A percentile compares a stretch with the other conserved stretches of the same genome.
Conservation (phyloP, 2,888 invertebrate species). For the Oscheius sp. region DNA sequence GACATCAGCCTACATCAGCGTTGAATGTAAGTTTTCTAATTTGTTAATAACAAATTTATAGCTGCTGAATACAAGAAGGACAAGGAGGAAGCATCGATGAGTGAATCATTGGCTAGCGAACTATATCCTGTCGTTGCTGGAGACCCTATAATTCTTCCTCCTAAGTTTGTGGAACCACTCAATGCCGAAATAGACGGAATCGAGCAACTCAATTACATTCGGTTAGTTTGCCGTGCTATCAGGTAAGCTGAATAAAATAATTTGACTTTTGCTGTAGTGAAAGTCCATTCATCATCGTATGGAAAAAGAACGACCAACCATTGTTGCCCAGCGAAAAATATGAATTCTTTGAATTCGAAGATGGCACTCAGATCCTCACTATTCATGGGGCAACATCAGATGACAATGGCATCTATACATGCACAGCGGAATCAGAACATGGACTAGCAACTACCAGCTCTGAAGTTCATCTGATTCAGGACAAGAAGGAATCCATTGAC, state of each 20-base stretch:
- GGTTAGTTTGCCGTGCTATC: constrained; percentile 50
- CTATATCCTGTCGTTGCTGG: constrained; percentile 24
- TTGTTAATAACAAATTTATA: not conserved
- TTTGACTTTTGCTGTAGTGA: constrained; percentile 21
- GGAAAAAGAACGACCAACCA: constrained; percentile 50
- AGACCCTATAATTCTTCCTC: constrained; percentile 47
- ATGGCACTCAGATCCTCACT: constrained; percentile 56
- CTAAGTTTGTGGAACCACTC: constrained; percentile 52
- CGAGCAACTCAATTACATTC: constrained; percentile 45
- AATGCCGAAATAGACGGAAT: constrained; percentile 50
- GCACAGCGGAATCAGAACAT: constrained; percentile 55
- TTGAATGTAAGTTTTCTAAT: constrained; percentile 27
- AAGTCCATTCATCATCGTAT: constrained; percentile 46
- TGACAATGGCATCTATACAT: constrained; percentile 55
- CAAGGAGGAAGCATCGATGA: constrained; percentile 50
- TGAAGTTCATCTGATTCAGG: constrained; percentile 36
- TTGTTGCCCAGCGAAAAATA: constrained; percentile 44
- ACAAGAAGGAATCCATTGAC: constrained; percentile 1
- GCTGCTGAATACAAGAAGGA: constrained; percentile 42
- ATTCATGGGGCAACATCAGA: constrained; percentile 37
- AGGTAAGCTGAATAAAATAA: constrained; percentile 17
- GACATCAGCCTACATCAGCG: constrained; percentile 54
- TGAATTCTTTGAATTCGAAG: constrained; percentile 53
- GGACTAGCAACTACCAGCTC: constrained; percentile 53
- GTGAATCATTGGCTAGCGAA: constrained; percentile 37